These are phyloP conservation scores for Chrysolina americana DNA, from an alignment of 2,888 invertebrate genomes.

Conservation along the genomic window DNA sequence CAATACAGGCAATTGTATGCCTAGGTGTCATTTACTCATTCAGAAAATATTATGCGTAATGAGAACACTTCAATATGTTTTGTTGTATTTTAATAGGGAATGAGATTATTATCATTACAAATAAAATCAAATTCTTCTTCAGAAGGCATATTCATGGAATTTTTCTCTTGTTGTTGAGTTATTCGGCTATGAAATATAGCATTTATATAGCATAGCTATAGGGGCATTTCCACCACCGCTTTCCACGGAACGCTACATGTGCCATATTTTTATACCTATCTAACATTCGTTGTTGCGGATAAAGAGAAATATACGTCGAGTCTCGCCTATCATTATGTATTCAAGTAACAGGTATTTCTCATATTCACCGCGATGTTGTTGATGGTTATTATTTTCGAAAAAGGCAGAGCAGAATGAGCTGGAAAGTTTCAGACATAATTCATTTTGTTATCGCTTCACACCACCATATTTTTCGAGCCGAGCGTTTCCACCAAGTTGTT, in stretches of 20 bases:
- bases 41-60: too few relatives aligned
- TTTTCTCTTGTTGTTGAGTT: too few relatives aligned
- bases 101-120: too few relatives aligned
- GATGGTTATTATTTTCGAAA: slow-evolving; percentile 7
- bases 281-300: neutral
- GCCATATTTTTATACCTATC: neutral
- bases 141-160: too few relatives aligned
- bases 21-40: too few relatives aligned
- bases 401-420: slow-evolving; percentile 17
- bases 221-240: neutral
- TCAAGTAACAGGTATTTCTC: slow-evolving; percentile 29
- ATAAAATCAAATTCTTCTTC: too few relatives aligned
- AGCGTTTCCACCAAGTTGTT: slow-evolving; percentile 12
- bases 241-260: neutral
- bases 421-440: slow-evolving; percentile 18
- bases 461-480: slow-evolving; percentile 11
- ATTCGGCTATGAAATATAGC: too few relatives aligned
- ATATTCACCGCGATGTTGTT: neutral
- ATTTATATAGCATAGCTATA: neutral
- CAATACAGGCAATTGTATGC: too few relatives aligned
- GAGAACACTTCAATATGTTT: too few relatives aligned
- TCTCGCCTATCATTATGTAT: neutral
- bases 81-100: too few relatives aligned
- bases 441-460: slow-evolving; percentile 18
- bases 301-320: neutral